Evolutionary conservation across 2,113 vertebrate genomes (phyloP).

Genomic region (Gymnogyps californianus): DNA sequence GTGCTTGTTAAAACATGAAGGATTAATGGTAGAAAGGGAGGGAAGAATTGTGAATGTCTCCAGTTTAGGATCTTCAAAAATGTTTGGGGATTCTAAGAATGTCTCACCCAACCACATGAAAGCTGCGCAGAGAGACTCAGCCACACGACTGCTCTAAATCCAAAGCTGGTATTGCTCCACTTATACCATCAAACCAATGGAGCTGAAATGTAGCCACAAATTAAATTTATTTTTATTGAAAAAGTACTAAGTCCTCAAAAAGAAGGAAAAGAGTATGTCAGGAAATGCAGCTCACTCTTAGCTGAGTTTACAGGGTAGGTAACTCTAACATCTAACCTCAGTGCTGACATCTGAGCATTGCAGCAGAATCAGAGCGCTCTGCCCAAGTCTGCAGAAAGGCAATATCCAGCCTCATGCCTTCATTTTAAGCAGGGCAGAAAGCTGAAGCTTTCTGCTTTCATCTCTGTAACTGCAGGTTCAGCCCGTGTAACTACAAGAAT

Average conservation of each 20-base stretch:
- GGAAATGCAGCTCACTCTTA: constrained; percentile 8
- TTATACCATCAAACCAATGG: constrained; percentile 71
- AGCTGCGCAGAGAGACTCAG: constrained; percentile 62
- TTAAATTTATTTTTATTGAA: constrained; percentile 80
- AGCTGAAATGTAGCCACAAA: constrained; percentile 77
- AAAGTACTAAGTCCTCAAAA: constrained; percentile 73
- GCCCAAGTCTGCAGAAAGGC: not conserved
- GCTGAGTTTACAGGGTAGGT: not conserved
- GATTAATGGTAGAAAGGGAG: constrained; percentile 73
- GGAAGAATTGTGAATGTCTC: constrained; percentile 75
- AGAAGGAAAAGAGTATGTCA: constrained; percentile 50
- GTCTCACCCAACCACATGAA: constrained; percentile 78
- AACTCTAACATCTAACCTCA: constrained; percentile 15
- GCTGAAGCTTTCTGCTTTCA: not conserved
- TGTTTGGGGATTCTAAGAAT: constrained; percentile 76
- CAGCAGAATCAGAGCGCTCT: not conserved
- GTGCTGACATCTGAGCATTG: not conserved
- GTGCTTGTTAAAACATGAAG: constrained; percentile 77
- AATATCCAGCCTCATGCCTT: not conserved
- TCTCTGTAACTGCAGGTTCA: not conserved
- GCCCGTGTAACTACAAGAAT: not conserved
- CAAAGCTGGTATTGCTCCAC: constrained; percentile 68
- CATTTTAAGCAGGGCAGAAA: not conserved
- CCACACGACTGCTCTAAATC: constrained; percentile 75
- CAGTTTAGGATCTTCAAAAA: constrained; percentile 78